phyloP scores from a whole-genome alignment of 2,888 invertebrate species.

The Rotaria socialis region DNA sequence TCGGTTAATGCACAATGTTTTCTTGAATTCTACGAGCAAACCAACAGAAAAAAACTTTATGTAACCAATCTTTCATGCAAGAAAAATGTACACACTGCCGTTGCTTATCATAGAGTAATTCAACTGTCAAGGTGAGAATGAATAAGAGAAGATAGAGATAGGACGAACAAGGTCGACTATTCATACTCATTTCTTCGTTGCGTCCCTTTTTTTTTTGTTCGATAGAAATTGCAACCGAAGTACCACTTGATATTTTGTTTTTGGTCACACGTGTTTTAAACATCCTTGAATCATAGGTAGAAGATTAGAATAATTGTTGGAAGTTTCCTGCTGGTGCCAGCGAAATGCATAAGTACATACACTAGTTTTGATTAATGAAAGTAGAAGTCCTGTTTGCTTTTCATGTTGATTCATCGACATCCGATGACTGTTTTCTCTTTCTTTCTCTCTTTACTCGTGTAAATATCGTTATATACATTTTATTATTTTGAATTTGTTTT shows the following conservation, averaged over 20 bases:
- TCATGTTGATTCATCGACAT: no score
- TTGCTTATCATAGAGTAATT: constrained; percentile 16
- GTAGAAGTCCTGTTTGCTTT: no score
- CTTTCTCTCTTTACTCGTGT: no score
- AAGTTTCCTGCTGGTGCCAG: no score
- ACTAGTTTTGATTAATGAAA: no score
- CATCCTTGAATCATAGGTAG: not conserved
- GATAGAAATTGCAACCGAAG: not conserved
- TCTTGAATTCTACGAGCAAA: not conserved
- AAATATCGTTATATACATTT: no score
- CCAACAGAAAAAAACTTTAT: not conserved
- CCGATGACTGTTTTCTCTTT: no score
- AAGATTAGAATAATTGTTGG: no score
- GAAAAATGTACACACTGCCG: not conserved
- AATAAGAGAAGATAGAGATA: constrained; percentile 18
- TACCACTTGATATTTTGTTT: not conserved
- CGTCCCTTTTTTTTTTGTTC: not conserved
- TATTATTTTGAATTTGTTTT: not conserved
- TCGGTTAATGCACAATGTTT: no score
- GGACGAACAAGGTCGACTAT: constrained; percentile 7
- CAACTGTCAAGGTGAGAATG: constrained; percentile 16
- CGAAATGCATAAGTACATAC: no score
- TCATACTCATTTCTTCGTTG: not conserved
- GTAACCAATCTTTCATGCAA: not conserved
- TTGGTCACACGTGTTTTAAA: not conserved